Evolutionary conservation across 2,113 vertebrate genomes (phyloP).

Genomic region (Cottus gobio): DNA sequence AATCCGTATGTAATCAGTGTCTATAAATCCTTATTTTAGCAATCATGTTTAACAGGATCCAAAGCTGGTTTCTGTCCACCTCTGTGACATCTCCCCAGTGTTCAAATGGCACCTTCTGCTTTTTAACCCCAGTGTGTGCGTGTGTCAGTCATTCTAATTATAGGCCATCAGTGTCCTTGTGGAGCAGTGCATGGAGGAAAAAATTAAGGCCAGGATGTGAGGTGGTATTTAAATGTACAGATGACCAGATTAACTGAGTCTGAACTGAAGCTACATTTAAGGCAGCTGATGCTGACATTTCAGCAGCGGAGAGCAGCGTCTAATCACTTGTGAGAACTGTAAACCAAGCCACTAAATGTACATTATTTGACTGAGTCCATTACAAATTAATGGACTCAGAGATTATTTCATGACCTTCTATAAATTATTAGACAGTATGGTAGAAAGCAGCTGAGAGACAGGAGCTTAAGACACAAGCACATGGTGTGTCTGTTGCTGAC

Average conservation of each 20-base stretch:
- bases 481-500: background rate
- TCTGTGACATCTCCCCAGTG: conserved; percentile 17
- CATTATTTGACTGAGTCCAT: too few species aligned
- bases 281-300: conserved; percentile 65
- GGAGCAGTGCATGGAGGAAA: conserved; percentile 5
- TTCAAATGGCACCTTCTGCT: background rate
- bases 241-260: conserved; percentile 68
- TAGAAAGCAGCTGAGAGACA: conserved; percentile 6
- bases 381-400: conserved; percentile 37
- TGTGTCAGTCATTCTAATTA: conserved; percentile 49
- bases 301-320: conserved; percentile 25
- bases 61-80: conserved; percentile 2
- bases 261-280: conserved; percentile 41
- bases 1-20: background rate
- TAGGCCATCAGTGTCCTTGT: conserved; percentile 40
- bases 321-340: conserved; percentile 43
- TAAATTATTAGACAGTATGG: conserved; percentile 11
- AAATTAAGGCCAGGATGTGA: conserved; percentile 51
- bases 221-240: conserved; percentile 63
- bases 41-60: background rate
- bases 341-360: conserved; percentile 36
- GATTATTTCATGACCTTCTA: conserved; percentile 34
- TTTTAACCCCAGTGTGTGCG: background rate
- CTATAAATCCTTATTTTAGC: background rate
- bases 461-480: conserved; percentile 5